Percentiles rank a stretch among this genome's conserved stretches.
Evolutionary conservation across 2,797 vertebrate species (phyloP).

Genomic region (Enteromius fasciolatus): DNA sequence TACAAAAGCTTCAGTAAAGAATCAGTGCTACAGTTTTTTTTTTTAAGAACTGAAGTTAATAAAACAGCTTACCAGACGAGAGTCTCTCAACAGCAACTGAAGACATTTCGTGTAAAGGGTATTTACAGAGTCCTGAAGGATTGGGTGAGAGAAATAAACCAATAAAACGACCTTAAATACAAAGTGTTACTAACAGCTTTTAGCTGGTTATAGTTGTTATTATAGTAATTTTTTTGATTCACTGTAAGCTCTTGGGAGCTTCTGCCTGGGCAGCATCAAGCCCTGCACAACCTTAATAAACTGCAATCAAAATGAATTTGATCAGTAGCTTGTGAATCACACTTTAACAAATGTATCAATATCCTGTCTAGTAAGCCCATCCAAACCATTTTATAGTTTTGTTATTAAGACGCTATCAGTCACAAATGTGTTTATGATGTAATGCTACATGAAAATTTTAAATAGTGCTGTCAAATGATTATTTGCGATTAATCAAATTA

Average conservation of each 20-base stretch:
- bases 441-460: background rate
- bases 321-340: background rate
- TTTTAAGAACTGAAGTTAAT: background rate
- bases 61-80: slow-evolving; percentile 85
- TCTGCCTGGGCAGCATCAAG: background rate
- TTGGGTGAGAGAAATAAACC: background rate
- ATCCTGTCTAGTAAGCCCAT: background rate
- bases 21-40: background rate
- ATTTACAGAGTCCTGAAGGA: slow-evolving; percentile 87
- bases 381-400: background rate
- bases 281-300: background rate
- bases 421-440: background rate
- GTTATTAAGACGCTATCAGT: background rate
- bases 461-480: too few relatives aligned
- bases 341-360: background rate
- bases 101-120: slow-evolving; percentile 95
- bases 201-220: background rate
- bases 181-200: background rate
- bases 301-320: background rate
- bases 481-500: too few relatives aligned
- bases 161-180: background rate
- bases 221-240: background rate
- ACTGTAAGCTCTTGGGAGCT: background rate
- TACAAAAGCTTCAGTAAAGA: background rate
- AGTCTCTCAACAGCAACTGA: slow-evolving; percentile 92